Base-by-base conservation (phyloP, 1,140 invertebrate species). In the fruit fly (Drosophila melanogaster) region DNA sequence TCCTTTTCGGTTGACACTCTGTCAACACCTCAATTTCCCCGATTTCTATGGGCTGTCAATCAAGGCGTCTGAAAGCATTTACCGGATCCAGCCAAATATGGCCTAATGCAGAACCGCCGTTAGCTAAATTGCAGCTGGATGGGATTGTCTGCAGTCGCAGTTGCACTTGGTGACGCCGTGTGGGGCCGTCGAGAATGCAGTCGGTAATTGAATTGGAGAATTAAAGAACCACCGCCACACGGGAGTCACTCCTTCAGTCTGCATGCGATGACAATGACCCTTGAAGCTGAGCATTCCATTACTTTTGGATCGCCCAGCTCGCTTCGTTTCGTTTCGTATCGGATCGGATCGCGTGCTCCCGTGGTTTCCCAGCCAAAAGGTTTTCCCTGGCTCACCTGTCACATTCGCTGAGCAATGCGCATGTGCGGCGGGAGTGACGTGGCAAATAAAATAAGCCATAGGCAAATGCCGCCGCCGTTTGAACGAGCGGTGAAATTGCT, bases 81-180 rank as follows among this genome's bases (percentile, higher is more conserved):
- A 65, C 75, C 72, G 78, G 70, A 73, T 67, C 44, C 47, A 58
- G 53, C 83, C 79, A 87, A 79, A 89, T 87, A 83, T 84, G 83
- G 83, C 60, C 70, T 87, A 87, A 80, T 83, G 60, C 66, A 40
- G 56, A 55, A 53, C 59, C 64, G 56, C 83, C 83, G 83, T 89
- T 89, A 87, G 15, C 64, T 89, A 76, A 87, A 83, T 79, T 83
- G 84, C 71, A 47, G 47, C 55, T 51, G 43, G 22, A 40, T 35
- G 49, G 51, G 47, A 59, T 57, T 74, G 60, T 61, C 53, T 58
- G 33, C 40, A 61, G 33, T 46, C 49, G 35, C 51, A 54, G 67
- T 44, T 56, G 33, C 44, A 33, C 61, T 76, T 75, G 72, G 60
- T 60, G 71, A 54, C 73, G 24, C 2, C 10, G 41, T 10, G 15